Evolutionary conservation across 2,113 vertebrate genomes (phyloP), one percentile per base, ranked within the genome.

Genomic region (Syngnathus typhle): DNA sequence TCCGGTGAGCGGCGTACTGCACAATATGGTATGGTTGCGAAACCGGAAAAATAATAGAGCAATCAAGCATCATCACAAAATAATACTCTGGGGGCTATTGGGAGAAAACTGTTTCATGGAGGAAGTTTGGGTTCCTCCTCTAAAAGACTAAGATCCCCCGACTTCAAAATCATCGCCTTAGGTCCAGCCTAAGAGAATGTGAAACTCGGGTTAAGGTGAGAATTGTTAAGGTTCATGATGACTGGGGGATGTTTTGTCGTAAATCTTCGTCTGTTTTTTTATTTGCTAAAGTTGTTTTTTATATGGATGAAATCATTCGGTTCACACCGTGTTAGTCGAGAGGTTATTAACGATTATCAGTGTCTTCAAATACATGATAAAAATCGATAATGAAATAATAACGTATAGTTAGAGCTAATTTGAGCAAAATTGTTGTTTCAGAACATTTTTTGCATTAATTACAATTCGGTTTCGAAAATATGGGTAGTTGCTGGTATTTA

Each of bases 1-100:
- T 86, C 87, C 83, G 60, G 72, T 65, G 71, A 79, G 65, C 81
- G 70, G 60, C 71, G 72, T 76, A 86, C 84, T 79, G 82, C 67
- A 86, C 76, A 84, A 67, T 84, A 82, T 85, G 76, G 73, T 13
- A 70, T 52, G 65, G 63, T 55, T 80, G 76, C 76, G 70, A 74
- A 70, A 73, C 63, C 70, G 69, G 51, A 80, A 71, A 65, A 41
- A 73, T 71, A 67, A 60, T 64, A 63, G 46, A 13, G 37, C 36
- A 61, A 61, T 61, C 10, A 41, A 39, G 59, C 37, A 47, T 47
- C 15, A 47, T 58, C 6, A 16, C 23, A 58, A 13, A 36, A 7
- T 13, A 16, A 58, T 58, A 18, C 46, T 47, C 4, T 15, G 6
- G 55, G 27, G 13, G 55, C 27, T 36, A 58, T 36, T 36, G 18